These are phyloP conservation scores for Odobenus rosmarus DNA, from an alignment of 2,113 vertebrate species.

Conservation along the genomic window DNA sequence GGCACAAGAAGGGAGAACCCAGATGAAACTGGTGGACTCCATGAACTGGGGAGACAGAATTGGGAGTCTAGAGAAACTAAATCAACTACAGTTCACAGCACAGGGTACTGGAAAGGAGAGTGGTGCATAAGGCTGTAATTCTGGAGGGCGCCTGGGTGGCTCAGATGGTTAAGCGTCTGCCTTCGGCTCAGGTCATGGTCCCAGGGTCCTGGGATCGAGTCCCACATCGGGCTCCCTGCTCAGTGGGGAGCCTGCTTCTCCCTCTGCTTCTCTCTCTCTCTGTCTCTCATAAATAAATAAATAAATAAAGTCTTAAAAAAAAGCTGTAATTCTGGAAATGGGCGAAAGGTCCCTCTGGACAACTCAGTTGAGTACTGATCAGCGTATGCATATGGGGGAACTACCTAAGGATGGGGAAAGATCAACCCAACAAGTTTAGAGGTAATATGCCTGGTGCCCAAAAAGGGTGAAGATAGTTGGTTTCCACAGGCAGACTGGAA, in stretches of 20 bases:
- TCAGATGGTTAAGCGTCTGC: too few relatives aligned
- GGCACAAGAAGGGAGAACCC: neutral
- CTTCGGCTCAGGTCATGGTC: too few relatives aligned
- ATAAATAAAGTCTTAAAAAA: too few relatives aligned
- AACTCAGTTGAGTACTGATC: neutral
- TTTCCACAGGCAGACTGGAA: neutral
- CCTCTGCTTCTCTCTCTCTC: too few relatives aligned
- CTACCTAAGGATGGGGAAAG: neutral
- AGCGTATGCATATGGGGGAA: neutral
- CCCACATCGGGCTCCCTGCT: too few relatives aligned
- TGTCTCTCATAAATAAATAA: too few relatives aligned
- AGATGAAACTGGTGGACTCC: too few relatives aligned
- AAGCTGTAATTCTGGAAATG: neutral
- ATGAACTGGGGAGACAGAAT: neutral
- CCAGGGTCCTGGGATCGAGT: too few relatives aligned
- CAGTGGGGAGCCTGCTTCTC: too few relatives aligned
- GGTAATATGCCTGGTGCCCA: neutral
- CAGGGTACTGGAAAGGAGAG: neutral
- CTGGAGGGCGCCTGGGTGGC: neutral
- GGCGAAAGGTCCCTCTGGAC: neutral
- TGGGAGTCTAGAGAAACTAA: neutral
- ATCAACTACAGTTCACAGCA: neutral
- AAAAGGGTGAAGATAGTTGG: neutral
- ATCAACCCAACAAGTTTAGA: neutral
- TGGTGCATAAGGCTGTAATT: neutral